These are phyloP conservation scores for Ardeotis arabs DNA, from an alignment of 2,113 vertebrate genomes.

Conservation along the genomic window DNA sequence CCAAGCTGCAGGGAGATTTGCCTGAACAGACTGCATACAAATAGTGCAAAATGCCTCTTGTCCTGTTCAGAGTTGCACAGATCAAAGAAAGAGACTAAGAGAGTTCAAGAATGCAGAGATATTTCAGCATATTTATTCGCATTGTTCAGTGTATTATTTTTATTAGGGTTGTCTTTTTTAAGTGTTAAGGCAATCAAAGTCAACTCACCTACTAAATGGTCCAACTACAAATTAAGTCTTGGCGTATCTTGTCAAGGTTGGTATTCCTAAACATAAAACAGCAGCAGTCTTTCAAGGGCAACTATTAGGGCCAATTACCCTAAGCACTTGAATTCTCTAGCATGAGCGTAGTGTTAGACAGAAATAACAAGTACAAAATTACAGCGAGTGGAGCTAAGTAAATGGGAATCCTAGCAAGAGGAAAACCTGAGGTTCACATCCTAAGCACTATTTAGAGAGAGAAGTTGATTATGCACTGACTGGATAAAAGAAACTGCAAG, in stretches of 20 bases:
- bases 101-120: not conserved
- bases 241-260: not conserved
- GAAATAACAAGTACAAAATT: not conserved
- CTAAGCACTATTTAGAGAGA: fast-evolving
- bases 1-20: not conserved
- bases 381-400: fast-evolving
- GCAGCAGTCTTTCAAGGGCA: not conserved
- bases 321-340: not conserved
- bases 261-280: not conserved
- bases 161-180: not conserved
- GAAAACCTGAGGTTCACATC: not conserved
- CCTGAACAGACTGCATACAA: not conserved
- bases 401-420: not conserved
- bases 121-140: not conserved
- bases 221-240: not conserved
- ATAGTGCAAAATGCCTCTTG: not conserved
- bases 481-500: too few relatives aligned
- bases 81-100: not conserved
- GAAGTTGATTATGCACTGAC: not conserved
- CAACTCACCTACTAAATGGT: not conserved
- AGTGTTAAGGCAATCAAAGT: not conserved
- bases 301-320: not conserved
- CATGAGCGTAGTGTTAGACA: not conserved
- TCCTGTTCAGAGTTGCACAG: not conserved
- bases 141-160: not conserved